Evolutionary conservation across 1,140 invertebrate genomes (phyloP), one percentile per base, ranked within the genome.

Genomic region (Lasioglossum baleicum): DNA sequence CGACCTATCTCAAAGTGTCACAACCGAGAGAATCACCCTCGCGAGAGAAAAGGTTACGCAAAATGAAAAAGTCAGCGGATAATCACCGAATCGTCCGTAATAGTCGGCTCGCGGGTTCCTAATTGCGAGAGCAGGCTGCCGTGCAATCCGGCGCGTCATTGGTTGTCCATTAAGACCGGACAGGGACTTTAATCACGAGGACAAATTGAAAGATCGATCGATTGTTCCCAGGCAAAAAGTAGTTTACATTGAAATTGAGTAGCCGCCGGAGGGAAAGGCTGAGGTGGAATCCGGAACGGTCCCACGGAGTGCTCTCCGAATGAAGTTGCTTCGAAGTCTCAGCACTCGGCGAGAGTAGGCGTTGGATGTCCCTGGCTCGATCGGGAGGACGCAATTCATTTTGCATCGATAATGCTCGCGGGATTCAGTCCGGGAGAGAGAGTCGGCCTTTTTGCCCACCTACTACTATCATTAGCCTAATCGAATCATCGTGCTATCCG

Each of bases 191-290:
- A 35, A 68, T 76, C 22, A 7, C 65, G 20, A 20, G 64, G 42
- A 75, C 40, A 67, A 65, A 60, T 75, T 35, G 74, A 68, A 76
- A 44, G 42, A 20, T 58, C 20, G 20, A n/a, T 13, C 40, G 64
- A 66, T 66, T 44, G 73, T 53, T 63, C 26, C 63, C 44, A 40
- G 26, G 64, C 10, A 53, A 66, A 66, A 66, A 75, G 60, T 42
- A 42, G 73, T 20, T 75, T 66, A 42, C 48, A 78, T 82, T 78
- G 74, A 82, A 71, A 73, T 71, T 42, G 31, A 63, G 78, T 66
- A 20, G 48, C 17, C 13, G 53, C 64, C 65, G 51, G 20, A 60
- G 60, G 61, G 66, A 69, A 63, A 31, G 70, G 48, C 35, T 35
- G 73, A 6, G 13, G 22, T 31, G 31, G 20, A 10, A 10, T 61